phyloP scores from a whole-genome alignment of 1,140 invertebrate species.

The Lordiphosa mommai region DNA sequence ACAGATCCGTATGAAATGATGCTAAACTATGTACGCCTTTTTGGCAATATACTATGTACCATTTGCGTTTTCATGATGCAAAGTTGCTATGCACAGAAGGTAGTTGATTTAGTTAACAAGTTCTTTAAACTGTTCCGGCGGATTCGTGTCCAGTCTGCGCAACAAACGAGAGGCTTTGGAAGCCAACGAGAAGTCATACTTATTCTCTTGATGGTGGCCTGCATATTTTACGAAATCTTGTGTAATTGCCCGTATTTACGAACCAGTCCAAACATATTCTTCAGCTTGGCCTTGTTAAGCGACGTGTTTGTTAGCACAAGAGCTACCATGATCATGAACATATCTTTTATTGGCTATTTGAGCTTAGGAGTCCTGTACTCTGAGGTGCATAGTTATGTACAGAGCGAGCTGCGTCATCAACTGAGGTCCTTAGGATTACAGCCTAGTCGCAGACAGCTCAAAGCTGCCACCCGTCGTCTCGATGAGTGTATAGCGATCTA shows the following conservation, averaged over 20 bases:
- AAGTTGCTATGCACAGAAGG: not conserved
- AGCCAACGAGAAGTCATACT: conserved; percentile 22
- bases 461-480: not conserved
- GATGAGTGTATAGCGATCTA: conserved; percentile 45
- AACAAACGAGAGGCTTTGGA: conserved; percentile 7
- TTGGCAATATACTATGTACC: not conserved
- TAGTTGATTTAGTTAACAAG: conserved; percentile 10
- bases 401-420: conserved; percentile 5
- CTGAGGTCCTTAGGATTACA: not conserved
- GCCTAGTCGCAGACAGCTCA: not conserved
- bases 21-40: not conserved
- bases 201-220: conserved; percentile 1
- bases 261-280: accelerated
- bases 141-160: not conserved
- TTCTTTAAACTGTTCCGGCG: conserved; percentile 20
- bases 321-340: conserved; percentile 10
- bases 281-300: not conserved
- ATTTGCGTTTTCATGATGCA: conserved; percentile 15
- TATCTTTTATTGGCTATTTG: conserved; percentile 28
- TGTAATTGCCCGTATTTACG: too few relatives aligned
- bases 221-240: conserved; percentile 4
- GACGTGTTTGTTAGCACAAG: not conserved
- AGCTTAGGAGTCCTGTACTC: conserved; percentile 30
- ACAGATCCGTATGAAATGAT: not conserved
- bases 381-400: conserved; percentile 28